Percentiles rank a stretch among this genome's conserved stretches.
Conservation (phyloP, 2,888 invertebrate genomes). For the Nomada lathburiana region DNA sequence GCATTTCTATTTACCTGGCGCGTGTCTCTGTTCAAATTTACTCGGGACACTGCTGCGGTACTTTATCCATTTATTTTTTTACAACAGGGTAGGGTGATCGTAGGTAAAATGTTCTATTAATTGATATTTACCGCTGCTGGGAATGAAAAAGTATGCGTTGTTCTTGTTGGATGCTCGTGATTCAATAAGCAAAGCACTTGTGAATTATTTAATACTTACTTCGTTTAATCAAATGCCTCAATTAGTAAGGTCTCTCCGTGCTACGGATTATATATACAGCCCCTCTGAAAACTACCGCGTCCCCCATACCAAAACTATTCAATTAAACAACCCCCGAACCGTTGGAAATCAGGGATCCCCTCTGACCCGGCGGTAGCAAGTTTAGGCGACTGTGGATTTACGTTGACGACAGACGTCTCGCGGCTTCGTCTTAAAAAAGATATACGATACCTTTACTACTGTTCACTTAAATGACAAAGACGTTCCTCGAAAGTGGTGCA, state of each 20-base stretch:
- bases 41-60: not conserved
- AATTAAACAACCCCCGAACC: constrained; percentile 59
- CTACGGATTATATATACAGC: constrained; percentile 43
- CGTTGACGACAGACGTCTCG: constrained; percentile 11
- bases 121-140: too few species aligned
- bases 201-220: not conserved
- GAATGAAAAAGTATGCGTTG: too few species aligned
- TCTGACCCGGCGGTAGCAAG: constrained; percentile 14
- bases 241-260: not conserved
- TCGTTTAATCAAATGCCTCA: constrained; percentile 3
- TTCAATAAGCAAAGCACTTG: not conserved
- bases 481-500: too few species aligned
- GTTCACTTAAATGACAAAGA: too few species aligned
- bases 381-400: constrained; percentile 37
- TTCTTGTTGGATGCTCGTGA: too few species aligned
- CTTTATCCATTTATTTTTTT: not conserved
- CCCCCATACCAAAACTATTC: constrained; percentile 60
- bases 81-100: too few species aligned
- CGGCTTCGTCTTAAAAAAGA: not conserved
- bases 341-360: constrained; percentile 27
- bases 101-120: too few species aligned
- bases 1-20: not conserved
- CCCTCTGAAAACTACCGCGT: constrained; percentile 52
- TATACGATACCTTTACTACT: not conserved
- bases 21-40: not conserved